phyloP scores from a whole-genome alignment of 1,140 invertebrate genomes.

The Lordiphosa clarofinis region DNA sequence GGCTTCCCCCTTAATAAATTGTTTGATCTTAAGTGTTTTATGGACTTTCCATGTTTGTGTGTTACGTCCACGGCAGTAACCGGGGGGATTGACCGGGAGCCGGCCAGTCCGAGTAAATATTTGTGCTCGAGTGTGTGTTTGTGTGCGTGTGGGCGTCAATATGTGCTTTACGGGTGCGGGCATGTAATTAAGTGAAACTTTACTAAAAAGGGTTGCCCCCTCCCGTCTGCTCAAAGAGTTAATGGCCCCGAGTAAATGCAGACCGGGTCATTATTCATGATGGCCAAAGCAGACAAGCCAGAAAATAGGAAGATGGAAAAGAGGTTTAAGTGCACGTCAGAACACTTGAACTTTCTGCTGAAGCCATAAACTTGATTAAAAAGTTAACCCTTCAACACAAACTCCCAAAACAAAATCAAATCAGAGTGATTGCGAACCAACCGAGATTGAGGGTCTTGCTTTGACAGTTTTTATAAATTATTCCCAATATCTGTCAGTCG shows the following conservation, averaged over 20 bases:
- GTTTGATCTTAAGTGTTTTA: constrained; percentile 75
- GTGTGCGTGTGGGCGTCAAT: constrained; percentile 12
- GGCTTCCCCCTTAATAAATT: constrained; percentile 15
- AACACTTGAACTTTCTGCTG: constrained; percentile 10
- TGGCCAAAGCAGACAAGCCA: background rate
- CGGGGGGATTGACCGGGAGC: background rate
- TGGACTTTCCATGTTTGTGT: constrained; percentile 74
- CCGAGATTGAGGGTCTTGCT: too few species aligned
- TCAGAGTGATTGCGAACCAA: too few species aligned
- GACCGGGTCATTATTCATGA: constrained; percentile 34
- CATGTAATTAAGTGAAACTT: constrained; percentile 68
- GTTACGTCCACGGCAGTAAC: constrained; percentile 54
- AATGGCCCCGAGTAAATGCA: constrained; percentile 11
- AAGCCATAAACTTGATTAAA: constrained; percentile 30
- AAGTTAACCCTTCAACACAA: background rate
- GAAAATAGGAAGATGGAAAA: background rate
- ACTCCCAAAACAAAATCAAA: too few species aligned
- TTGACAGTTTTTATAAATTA: too few species aligned
- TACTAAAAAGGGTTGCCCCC: constrained; percentile 61
- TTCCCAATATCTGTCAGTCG: too few species aligned
- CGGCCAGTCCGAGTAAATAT: constrained; percentile 16
- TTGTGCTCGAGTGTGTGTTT: constrained; percentile 20
- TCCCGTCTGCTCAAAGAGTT: background rate
- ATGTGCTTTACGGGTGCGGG: constrained; percentile 54
- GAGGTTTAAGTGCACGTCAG: constrained; percentile 16